These are phyloP conservation scores for Quadriops clusia DNA, from an alignment of 2,888 invertebrate genomes.

Conservation along the genomic window DNA sequence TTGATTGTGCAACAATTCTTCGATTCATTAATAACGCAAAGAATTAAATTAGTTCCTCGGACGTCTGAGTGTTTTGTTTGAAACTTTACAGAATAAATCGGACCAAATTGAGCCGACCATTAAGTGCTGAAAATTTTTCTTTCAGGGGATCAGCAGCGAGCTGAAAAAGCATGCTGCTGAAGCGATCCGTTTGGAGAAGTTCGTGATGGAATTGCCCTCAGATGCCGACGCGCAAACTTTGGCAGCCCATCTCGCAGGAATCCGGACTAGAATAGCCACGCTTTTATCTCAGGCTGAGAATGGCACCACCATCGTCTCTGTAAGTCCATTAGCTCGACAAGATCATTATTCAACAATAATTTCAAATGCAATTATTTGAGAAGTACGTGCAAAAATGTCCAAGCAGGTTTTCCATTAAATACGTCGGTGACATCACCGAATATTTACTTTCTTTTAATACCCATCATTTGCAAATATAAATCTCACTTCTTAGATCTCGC, in stretches of 20 bases:
- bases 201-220: conserved; percentile 49
- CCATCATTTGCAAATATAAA: too few relatives aligned
- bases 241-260: conserved; percentile 43
- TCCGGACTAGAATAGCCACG: conserved; percentile 52
- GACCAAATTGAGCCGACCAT: too few relatives aligned
- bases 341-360: neutral
- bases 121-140: conserved; percentile 14
- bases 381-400: neutral
- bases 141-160: conserved; percentile 58
- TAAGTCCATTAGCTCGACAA: conserved; percentile 26
- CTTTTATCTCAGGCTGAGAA: conserved; percentile 58
- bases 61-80: too few relatives aligned
- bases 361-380: neutral
- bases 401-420: too few relatives aligned
- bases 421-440: too few relatives aligned
- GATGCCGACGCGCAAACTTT: conserved; percentile 52
- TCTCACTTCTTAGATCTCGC: too few relatives aligned
- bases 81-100: too few relatives aligned
- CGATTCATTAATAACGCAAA: too few relatives aligned
- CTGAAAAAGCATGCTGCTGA: conserved; percentile 58
- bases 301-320: conserved; percentile 38
- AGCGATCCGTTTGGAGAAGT: conserved; percentile 49
- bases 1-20: too few relatives aligned
- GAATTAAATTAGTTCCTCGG: too few relatives aligned
- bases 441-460: too few relatives aligned